Base-by-base conservation (phyloP, 1,140 invertebrate genomes). In the Lordiphosa clarofinis region DNA sequence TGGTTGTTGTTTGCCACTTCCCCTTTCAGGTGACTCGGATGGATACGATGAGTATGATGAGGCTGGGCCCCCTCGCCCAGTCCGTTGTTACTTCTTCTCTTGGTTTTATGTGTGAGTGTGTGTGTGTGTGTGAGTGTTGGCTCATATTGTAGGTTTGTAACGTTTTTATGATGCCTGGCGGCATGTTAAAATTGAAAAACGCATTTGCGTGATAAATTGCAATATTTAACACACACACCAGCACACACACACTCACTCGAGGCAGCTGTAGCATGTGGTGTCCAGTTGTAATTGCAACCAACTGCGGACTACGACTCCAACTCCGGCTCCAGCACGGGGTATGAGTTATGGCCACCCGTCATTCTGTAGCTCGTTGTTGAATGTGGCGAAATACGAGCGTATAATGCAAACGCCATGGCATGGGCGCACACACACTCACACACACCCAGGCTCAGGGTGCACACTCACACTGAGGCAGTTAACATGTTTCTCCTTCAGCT, bases 191-290 rank as follows among this genome's bases (percentile, higher is more conserved):
- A 87, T 87, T 87, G 86, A 88, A 88, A 88, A 88, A 88, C 86
- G 86, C 86, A 88, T 88, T 88, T 88, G 86, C 86, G 86, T 88
- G 86, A 88, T 88, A 88, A 88, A 88, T 88, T 88, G 86, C 86
- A 88, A 88, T 88, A 88, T 88, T 88, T 88, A 88, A 88, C 86
- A 86, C 78, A 86, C 73, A 84, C 56, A 71, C 56, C 61, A 55
- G 11, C 57, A 63, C 33, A 43, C 37, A 47, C 37, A 66, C 46
- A 61, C 49, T 44, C 42, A 37, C 37, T 46, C 58, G 70, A 72
- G 72, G 76, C 76, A 81, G 76, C 73, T 81, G 78, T 81, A 82
- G 76, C 78, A 84, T 84, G 73, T 78, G 78, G 78, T 84, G 73
- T 82, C 78, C 78, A 78, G 78, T 82, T 84, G 78, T 84, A 86